Evolutionary conservation across 2,888 invertebrate species (phyloP).

Genomic region (Iphiclides podalirius): DNA sequence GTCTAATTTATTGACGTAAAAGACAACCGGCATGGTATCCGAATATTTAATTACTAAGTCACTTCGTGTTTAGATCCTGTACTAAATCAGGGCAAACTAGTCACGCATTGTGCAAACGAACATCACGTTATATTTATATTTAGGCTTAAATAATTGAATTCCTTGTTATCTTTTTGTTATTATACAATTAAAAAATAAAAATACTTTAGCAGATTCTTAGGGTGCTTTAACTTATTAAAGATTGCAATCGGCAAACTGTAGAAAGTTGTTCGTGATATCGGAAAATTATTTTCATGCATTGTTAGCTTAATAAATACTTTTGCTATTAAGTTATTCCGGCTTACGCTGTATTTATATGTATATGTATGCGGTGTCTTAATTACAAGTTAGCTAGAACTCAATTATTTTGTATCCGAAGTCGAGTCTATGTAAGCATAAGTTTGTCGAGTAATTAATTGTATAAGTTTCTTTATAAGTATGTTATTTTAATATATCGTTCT

Average conservation of each 20-base stretch:
- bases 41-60: conserved; percentile 64
- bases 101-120: conserved; percentile 65
- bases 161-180: neutral
- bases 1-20: conserved; percentile 19
- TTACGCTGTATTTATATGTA: neutral
- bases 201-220: neutral
- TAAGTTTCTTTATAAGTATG: conserved; percentile 4
- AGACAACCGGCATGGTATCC: conserved; percentile 27
- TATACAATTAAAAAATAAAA: neutral
- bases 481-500: conserved; percentile 17
- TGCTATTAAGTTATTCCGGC: neutral
- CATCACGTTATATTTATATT: conserved; percentile 47
- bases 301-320: neutral
- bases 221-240: neutral
- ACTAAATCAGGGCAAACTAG: conserved; percentile 71
- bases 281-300: conserved; percentile 4
- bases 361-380: neutral
- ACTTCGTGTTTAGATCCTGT: conserved; percentile 62
- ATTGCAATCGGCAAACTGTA: neutral
- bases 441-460: neutral
- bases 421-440: no score
- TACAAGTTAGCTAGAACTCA: neutral
- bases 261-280: neutral
- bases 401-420: no score
- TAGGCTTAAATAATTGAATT: conserved; percentile 17